Evolutionary conservation across 2,888 invertebrate species (phyloP).

Genomic region (Tenthredo distinguenda): DNA sequence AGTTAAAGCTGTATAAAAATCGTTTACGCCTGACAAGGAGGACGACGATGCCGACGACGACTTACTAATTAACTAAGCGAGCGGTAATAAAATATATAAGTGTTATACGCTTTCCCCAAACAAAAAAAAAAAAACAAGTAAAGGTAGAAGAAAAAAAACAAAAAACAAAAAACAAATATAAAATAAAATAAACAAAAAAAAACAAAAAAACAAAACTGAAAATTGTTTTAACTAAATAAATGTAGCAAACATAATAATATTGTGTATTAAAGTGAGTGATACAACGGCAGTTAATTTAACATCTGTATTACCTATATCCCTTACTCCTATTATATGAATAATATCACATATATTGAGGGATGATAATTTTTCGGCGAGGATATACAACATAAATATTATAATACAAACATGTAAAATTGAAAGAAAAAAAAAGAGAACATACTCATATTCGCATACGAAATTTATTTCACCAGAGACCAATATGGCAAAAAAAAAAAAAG

Average conservation of each 20-base stretch:
- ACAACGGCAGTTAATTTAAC: slow-evolving; percentile 57
- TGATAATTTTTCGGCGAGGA: background rate
- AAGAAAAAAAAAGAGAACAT: background rate
- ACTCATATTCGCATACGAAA: background rate
- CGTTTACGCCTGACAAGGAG: background rate
- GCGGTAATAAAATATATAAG: slow-evolving; percentile 60
- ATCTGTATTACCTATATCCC: slow-evolving; percentile 13
- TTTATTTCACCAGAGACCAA: background rate
- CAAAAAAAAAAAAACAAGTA: slow-evolving; percentile 48
- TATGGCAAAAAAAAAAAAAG: background rate
- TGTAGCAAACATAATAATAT: slow-evolving; percentile 64
- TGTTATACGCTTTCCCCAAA: slow-evolving; percentile 62
- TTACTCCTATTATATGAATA: background rate
- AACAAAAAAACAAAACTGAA: slow-evolving; percentile 9
- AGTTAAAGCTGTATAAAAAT: background rate
- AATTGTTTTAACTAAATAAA: slow-evolving; percentile 55
- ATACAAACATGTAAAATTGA: background rate
- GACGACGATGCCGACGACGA: background rate
- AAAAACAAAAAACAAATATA: slow-evolving; percentile 49
- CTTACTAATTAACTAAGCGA: slow-evolving; percentile 52
- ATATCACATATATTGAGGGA: background rate
- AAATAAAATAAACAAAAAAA: slow-evolving; percentile 1
- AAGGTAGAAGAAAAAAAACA: slow-evolving; percentile 44
- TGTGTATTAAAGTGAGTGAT: slow-evolving; percentile 69
- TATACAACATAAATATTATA: background rate